Percentiles rank a stretch among this genome's conserved stretches.
These are phyloP conservation scores for Schizothorax lantsangensis DNA, from an alignment of 2,797 vertebrate genomes.

Conservation along the genomic window DNA sequence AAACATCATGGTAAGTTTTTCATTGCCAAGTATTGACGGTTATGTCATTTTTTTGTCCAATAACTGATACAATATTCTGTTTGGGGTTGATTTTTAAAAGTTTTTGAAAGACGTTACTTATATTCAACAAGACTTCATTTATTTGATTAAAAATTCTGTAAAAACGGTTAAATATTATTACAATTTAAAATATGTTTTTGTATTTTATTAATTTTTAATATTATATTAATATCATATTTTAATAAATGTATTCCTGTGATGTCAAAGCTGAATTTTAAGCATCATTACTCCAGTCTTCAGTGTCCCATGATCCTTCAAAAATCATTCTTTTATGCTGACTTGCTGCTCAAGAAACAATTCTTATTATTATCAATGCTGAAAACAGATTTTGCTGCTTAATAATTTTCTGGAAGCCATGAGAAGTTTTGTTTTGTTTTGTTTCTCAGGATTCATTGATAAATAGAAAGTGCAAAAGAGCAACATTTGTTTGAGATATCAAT, in stretches of 20 bases:
- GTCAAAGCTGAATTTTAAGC: background rate
- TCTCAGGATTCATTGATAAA: background rate
- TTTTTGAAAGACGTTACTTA: background rate
- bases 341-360: background rate
- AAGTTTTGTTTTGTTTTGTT: background rate
- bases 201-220: no score
- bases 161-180: background rate
- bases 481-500: background rate
- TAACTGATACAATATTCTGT: background rate
- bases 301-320: background rate
- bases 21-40: background rate
- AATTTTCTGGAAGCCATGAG: background rate
- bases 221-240: no score
- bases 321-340: background rate
- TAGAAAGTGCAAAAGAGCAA: background rate
- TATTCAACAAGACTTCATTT: background rate
- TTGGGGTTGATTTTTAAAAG: background rate
- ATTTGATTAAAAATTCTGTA: background rate
- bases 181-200: no score
- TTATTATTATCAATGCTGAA: background rate
- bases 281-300: background rate
- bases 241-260: background rate
- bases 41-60: background rate
- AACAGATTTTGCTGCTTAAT: background rate
- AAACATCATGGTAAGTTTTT: background rate